Conservation (phyloP, 2,113 vertebrate genomes). For the Puffinus mauretanicus region DNA sequence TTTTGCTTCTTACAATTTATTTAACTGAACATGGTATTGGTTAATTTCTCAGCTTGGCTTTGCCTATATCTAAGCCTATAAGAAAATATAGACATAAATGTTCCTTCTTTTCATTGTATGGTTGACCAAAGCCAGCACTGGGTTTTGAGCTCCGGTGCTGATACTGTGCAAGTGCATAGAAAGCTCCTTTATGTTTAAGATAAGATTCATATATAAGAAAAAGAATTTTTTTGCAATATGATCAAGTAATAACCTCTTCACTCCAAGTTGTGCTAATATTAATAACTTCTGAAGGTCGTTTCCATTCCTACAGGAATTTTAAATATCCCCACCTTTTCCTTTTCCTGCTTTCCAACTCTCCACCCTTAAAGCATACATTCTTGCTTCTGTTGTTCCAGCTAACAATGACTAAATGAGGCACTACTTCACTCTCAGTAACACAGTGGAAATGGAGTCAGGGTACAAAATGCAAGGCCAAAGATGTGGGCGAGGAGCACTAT, state of each 20-base stretch:
- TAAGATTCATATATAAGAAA: neutral
- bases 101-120: neutral
- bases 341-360: conserved; percentile 3
- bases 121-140: neutral
- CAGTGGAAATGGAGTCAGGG: neutral
- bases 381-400: neutral
- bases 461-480: neutral
- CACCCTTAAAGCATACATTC: neutral
- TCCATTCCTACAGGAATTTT: neutral
- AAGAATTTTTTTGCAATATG: neutral
- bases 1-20: neutral
- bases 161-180: neutral
- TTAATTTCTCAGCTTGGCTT: neutral
- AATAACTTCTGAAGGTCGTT: neutral
- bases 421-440: neutral
- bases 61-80: neutral
- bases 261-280: neutral
- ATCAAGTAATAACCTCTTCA: neutral
- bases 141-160: neutral
- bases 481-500: neutral
- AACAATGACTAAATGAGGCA: neutral
- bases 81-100: neutral
- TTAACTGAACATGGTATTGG: too few relatives aligned
- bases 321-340: conserved; percentile 39
- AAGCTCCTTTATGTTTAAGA: neutral